Evolutionary conservation across 2,113 vertebrate genomes (phyloP).

Genomic region (Chauna torquata): DNA sequence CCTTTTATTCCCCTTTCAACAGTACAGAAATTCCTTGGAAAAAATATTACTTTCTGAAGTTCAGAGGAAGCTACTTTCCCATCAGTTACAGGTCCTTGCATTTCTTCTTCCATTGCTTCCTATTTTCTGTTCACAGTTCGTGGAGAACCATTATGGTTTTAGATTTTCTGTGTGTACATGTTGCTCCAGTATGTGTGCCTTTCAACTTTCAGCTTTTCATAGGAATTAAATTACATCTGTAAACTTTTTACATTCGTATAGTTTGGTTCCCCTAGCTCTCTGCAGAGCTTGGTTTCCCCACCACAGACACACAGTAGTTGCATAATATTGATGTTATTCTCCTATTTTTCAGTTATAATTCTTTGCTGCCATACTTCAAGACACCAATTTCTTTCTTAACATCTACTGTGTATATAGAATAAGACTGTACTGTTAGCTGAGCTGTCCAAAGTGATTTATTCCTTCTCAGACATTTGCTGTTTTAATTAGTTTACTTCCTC

Average conservation of each 20-base stretch:
- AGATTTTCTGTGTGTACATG: accelerated
- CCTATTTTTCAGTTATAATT: conserved; percentile 43
- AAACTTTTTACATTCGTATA: not conserved
- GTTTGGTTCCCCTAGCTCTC: not conserved
- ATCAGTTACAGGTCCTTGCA: not conserved
- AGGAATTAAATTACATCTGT: not conserved
- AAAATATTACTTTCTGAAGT: not conserved
- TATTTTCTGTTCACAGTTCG: not conserved
- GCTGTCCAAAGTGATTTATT: conserved; percentile 29
- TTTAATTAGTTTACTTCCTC: conserved; percentile 45
- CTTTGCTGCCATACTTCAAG: conserved; percentile 27
- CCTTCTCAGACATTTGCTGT: not conserved
- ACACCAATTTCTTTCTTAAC: conserved; percentile 3
- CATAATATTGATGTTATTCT: conserved; percentile 9
- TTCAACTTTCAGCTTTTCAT: not conserved
- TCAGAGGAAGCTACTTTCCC: not conserved
- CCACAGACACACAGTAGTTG: not conserved
- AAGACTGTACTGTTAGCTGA: not conserved
- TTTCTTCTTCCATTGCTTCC: not conserved
- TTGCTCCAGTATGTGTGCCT: accelerated
- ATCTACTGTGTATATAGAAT: not conserved
- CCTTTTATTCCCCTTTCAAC: not conserved
- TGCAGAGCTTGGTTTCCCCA: not conserved
- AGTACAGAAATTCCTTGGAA: not conserved
- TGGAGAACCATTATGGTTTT: not conserved